Evolutionary conservation across 2,888 invertebrate genomes (phyloP), one percentile per base, ranked within the genome.

Genomic region (Ennomos fuscantarius): DNA sequence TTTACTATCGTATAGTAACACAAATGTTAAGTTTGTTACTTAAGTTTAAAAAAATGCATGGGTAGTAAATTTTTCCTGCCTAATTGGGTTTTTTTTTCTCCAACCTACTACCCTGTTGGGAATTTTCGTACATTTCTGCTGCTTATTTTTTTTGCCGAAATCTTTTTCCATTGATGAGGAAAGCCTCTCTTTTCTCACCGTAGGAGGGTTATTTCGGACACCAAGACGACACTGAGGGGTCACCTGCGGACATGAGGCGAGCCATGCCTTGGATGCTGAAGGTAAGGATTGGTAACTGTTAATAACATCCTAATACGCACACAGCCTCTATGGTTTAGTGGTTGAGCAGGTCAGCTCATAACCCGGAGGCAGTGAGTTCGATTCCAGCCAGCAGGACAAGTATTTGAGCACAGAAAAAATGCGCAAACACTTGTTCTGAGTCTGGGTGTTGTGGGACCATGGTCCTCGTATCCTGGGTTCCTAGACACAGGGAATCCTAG

Each of bases 201-300:
- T 81, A 81, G 81, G 81, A 81, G 62, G 73, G 80, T 70, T 78
- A 81, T 77, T 81, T 80, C 73, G 77, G 75, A 62, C 77, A 79
- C 48, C 65, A 73, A 35, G 81, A 79, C 66, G 80, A 77, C 59
- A 59, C 72, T 62, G 78, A 77, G 13, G 35, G 31, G 9, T 36
- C 43, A 70, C 76, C 41, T 60, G 70, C 72, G 3, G 81, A 80
- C 47, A 64, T 69, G 63, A 71, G 81, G 47, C 70, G 81, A 58
- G 75, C 80, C 32, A 81, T 81, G 81, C 80, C 81, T 68, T 81
- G 81, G 81, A 81, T 81, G 80, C 68, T 81, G 24, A 81, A 81
- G 81, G 81, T 81, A 80, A 79, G 78, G 64, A 49, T 50, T 60
- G 2, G 1, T 10, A 9, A 24, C 6, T 24, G 24, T 24, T 6